Percentiles rank a stretch among this genome's conserved stretches.
Evolutionary conservation across 2,797 vertebrate species (phyloP).

Genomic region (Kryptolebias ocellatus): DNA sequence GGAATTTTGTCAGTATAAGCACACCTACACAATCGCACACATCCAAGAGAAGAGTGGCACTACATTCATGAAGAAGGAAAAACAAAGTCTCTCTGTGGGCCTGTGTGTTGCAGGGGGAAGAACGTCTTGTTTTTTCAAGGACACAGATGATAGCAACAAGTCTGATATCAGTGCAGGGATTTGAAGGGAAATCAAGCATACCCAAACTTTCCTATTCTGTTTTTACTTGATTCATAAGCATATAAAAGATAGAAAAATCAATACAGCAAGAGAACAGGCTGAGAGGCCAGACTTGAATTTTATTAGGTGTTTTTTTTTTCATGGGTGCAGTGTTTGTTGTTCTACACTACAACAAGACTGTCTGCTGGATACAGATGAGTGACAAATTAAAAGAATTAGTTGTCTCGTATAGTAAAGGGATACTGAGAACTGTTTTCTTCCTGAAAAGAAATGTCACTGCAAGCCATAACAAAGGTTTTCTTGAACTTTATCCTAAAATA

Average conservation of each 20-base stretch:
- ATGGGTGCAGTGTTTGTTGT: conserved; percentile 59
- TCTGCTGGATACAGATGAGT: conserved; percentile 20
- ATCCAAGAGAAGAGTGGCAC: conserved; percentile 19
- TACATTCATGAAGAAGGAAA: conserved; percentile 54
- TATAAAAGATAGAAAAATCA: conserved; percentile 75
- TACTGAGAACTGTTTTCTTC: background rate
- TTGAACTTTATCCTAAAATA: background rate
- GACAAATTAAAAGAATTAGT: background rate
- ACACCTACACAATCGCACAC: conserved; percentile 4
- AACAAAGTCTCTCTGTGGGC: conserved; percentile 63
- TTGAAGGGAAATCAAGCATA: conserved; percentile 52
- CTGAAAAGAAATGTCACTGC: background rate
- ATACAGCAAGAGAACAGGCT: conserved; percentile 59
- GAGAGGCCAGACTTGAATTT: conserved; percentile 59
- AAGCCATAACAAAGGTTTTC: background rate
- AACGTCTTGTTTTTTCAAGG: conserved; percentile 74
- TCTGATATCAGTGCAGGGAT: conserved; percentile 63
- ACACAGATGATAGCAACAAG: conserved; percentile 64
- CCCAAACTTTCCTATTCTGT: conserved; percentile 64
- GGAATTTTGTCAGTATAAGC: conserved; percentile 14
- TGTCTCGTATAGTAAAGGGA: background rate
- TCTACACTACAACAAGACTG: conserved; percentile 27
- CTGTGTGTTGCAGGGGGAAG: conserved; percentile 39
- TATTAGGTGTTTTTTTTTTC: conserved; percentile 58
- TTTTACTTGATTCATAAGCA: conserved; percentile 73